Percentiles rank a stretch among this genome's conserved stretches.
These are phyloP conservation scores for Ictalurus furcatus DNA, from an alignment of 2,113 vertebrate genomes.

Conservation along the genomic window DNA sequence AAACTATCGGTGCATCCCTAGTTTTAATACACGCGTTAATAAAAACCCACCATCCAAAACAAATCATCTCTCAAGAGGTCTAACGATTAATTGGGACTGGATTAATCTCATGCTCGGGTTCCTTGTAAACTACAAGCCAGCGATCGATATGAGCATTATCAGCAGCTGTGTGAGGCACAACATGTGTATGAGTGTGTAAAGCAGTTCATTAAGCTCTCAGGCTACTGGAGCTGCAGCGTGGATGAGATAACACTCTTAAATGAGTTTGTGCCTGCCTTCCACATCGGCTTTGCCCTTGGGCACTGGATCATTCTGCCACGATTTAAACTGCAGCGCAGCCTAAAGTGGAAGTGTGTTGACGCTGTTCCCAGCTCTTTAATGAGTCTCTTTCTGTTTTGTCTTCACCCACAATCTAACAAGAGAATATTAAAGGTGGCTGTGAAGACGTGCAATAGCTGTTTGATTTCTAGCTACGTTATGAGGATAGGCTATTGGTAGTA, in stretches of 20 bases:
- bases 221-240: background rate
- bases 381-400: conserved; percentile 18
- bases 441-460: background rate
- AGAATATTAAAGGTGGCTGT: conserved; percentile 2
- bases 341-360: conserved; percentile 25
- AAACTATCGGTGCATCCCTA: background rate
- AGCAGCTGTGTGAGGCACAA: background rate
- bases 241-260: conserved; percentile 28
- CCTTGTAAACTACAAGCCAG: background rate
- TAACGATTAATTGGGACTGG: background rate
- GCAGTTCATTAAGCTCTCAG: background rate
- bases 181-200: background rate
- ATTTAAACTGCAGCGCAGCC: conserved; percentile 36
- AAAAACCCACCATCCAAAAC: background rate
- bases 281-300: background rate
- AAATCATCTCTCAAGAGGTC: background rate
- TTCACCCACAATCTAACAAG: conserved; percentile 1
- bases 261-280: background rate
- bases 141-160: background rate
- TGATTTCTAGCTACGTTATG: background rate
- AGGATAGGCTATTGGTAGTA: background rate
- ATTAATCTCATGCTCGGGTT: background rate
- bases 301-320: background rate
- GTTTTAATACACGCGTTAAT: background rate
- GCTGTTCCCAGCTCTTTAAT: conserved; percentile 42